phyloP scores from a whole-genome alignment of 2,113 vertebrate species.

The Halichoeres trimaculatus region DNA sequence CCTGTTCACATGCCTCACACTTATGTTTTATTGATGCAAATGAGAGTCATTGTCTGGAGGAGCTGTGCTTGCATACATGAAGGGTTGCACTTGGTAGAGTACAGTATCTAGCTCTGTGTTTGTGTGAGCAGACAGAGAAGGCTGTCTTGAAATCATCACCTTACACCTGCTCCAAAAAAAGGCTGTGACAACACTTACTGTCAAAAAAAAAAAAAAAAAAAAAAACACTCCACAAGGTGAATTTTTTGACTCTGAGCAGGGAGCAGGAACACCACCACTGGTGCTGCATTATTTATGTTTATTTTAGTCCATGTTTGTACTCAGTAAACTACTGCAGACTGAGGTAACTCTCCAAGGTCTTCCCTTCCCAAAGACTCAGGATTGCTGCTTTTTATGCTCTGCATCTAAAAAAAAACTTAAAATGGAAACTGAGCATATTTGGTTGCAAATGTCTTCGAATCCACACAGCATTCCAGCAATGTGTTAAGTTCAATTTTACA shows the following conservation, averaged over 20 bases:
- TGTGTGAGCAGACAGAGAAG: neutral
- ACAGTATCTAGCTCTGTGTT: neutral
- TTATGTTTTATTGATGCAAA: slow-evolving; percentile 50
- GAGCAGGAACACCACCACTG: neutral
- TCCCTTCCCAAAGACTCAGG: neutral
- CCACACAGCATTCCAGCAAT: neutral
- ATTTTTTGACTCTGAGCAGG: neutral
- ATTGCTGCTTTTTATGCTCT: neutral
- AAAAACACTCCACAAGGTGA: slow-evolving; percentile 11
- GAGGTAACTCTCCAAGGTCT: neutral
- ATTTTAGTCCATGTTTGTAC: slow-evolving; percentile 4
- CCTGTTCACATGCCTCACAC: neutral
- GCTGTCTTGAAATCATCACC: slow-evolving; percentile 10
- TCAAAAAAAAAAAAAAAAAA: neutral
- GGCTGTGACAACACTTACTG: slow-evolving; percentile 1
- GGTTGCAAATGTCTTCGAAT: neutral
- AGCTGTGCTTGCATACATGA: slow-evolving; percentile 14
- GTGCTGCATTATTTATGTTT: slow-evolving; percentile 28
- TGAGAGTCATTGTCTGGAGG: slow-evolving; percentile 34
- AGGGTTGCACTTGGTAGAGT: slow-evolving; percentile 6
- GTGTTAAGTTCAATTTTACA: neutral
- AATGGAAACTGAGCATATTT: neutral
- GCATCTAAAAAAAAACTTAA: neutral
- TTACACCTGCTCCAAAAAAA: slow-evolving; percentile 4
- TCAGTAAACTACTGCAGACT: slow-evolving; percentile 15